Evolutionary conservation across 2,113 vertebrate genomes (phyloP).

Genomic region (Halcyon senegalensis): DNA sequence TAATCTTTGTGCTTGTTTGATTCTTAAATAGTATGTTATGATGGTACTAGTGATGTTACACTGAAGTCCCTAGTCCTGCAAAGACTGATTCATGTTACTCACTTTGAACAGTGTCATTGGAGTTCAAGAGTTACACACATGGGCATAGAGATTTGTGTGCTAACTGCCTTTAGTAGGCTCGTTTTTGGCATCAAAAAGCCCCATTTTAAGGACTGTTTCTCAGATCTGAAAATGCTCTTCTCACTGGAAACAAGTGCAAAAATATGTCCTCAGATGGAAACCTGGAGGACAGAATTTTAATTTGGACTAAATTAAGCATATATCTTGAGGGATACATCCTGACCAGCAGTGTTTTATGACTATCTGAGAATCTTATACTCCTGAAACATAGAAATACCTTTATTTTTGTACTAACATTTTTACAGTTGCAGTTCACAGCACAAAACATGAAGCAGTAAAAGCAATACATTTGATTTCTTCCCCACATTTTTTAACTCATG

Average conservation of each 20-base stretch:
- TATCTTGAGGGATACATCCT: not conserved
- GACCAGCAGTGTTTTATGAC: not conserved
- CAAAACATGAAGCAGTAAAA: not conserved
- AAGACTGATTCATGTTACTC: not conserved
- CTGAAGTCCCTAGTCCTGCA: not conserved
- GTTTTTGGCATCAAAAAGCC: not conserved
- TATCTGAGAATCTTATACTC: not conserved
- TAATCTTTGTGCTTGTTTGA: not conserved
- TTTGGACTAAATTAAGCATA: not conserved
- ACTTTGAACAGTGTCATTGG: not conserved
- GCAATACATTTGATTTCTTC: not conserved
- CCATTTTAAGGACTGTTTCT: not conserved
- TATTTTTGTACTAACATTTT: not conserved
- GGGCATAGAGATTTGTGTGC: not conserved
- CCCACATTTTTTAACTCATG: not conserved
- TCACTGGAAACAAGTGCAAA: not conserved
- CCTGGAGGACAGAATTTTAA: not conserved
- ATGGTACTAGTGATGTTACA: not conserved
- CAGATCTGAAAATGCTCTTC: not conserved
- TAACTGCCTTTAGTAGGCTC: not conserved
- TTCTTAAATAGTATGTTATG: not conserved
- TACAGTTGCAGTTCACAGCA: not conserved
- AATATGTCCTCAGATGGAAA: not conserved
- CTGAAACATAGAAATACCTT: not conserved
- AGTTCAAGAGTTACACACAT: not conserved